phyloP scores from a whole-genome alignment of 2,113 vertebrate species.

The Ranitomeya variabilis region DNA sequence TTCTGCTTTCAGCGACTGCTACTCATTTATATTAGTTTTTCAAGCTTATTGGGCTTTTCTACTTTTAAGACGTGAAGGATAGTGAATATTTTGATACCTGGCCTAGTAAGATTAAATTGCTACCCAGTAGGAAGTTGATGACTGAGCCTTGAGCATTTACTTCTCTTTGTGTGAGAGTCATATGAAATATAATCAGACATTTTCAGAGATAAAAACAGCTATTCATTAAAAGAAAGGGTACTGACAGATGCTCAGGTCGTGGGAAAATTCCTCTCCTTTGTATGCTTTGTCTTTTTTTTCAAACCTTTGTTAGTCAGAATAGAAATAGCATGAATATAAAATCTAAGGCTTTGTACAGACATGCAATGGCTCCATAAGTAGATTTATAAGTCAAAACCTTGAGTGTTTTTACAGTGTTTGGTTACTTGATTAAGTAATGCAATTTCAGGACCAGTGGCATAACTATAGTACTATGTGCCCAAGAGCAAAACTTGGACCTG shows the following conservation, averaged over 20 bases:
- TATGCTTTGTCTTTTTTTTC: too few species aligned
- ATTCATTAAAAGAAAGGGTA: neutral
- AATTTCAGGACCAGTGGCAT: too few species aligned
- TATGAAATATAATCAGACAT: neutral
- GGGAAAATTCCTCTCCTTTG: neutral
- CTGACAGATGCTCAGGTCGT: neutral
- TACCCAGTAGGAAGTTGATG: neutral
- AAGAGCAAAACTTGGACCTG: too few species aligned
- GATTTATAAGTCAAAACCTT: too few species aligned
- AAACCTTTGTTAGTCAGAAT: too few species aligned
- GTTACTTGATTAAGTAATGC: too few species aligned
- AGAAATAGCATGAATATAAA: too few species aligned
- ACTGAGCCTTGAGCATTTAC: neutral
- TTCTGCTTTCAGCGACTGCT: neutral
- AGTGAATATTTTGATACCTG: neutral
- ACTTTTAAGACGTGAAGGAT: conserved; percentile 1
- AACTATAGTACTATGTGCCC: too few species aligned
- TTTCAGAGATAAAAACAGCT: neutral
- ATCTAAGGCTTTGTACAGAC: too few species aligned
- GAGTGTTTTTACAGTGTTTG: too few species aligned
- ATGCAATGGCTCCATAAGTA: too few species aligned
- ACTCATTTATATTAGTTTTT: neutral
- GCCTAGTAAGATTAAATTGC: conserved; percentile 1
- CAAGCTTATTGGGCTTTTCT: neutral
- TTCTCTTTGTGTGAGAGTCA: neutral